These are phyloP conservation scores for Scylla paramamosain DNA, from an alignment of 1,140 invertebrate genomes.

Conservation along the genomic window DNA sequence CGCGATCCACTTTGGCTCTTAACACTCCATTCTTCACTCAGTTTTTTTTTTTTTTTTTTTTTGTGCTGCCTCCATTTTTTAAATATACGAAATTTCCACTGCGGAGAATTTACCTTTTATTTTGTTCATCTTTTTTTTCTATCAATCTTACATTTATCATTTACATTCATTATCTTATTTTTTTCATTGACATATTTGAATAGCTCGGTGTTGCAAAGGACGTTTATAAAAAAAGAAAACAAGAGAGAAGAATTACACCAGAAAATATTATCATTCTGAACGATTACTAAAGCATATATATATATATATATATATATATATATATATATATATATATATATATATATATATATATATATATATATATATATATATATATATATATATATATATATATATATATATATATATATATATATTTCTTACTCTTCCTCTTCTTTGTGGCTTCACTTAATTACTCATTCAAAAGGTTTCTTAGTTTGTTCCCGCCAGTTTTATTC, in stretches of 20 bases:
- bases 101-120: background rate
- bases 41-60: background rate
- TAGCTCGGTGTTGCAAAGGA: too few species aligned
- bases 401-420: slow-evolving; percentile 39
- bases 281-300: background rate
- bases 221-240: too few species aligned
- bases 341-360: background rate
- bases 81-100: background rate
- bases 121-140: background rate
- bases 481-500: background rate
- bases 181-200: too few species aligned
- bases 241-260: too few species aligned
- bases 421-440: background rate
- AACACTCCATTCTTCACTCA: background rate
- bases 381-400: slow-evolving; percentile 49
- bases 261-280: too few species aligned
- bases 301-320: slow-evolving; percentile 26
- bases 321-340: background rate
- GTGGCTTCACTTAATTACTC: background rate
- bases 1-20: background rate
- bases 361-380: slow-evolving; percentile 41
- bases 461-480: background rate
- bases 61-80: background rate
- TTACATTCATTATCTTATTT: too few species aligned
- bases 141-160: background rate